Conservation (phyloP, 1,140 invertebrate genomes). For the Anastatus disparis region DNA sequence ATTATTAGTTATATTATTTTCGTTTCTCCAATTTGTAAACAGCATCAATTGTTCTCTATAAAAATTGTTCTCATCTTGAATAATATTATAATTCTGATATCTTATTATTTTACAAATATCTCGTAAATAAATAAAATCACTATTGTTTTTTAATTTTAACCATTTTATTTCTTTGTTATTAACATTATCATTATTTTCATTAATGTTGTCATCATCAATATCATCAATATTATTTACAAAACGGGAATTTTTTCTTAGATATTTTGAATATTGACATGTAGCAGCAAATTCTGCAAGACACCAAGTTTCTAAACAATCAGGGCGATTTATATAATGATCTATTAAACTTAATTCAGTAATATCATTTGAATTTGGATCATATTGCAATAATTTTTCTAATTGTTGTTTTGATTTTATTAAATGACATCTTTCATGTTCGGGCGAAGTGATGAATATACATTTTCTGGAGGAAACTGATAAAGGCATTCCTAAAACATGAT, state of each 20-base stretch:
- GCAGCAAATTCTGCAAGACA: constrained; percentile 8
- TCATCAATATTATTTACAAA: neutral
- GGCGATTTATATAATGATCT: neutral
- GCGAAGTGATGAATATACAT: constrained; percentile 12
- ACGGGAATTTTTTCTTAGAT: neutral
- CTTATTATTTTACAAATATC: constrained; percentile 3
- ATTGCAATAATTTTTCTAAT: neutral
- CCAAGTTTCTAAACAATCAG: neutral
- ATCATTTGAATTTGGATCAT: neutral
- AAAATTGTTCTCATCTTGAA: constrained; percentile 1
- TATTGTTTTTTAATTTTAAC: constrained; percentile 5
- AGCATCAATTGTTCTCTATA: constrained; percentile 23
- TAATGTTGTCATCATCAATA: neutral
- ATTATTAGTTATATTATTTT: neutral
- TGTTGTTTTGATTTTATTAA: constrained; percentile 13
- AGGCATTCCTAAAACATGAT: constrained; percentile 9
- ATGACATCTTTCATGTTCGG: neutral
- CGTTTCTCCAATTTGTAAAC: constrained; percentile 17
- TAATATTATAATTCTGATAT: constrained; percentile 5
- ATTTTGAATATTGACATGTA: neutral
- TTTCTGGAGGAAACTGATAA: too few relatives aligned
- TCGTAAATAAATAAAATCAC: neutral
- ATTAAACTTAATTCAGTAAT: neutral
- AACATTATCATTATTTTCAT: too few relatives aligned
- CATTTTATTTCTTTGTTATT: neutral